Evolutionary conservation across 2,888 invertebrate genomes (phyloP).

Genomic region (Perizoma flavofasciatum): DNA sequence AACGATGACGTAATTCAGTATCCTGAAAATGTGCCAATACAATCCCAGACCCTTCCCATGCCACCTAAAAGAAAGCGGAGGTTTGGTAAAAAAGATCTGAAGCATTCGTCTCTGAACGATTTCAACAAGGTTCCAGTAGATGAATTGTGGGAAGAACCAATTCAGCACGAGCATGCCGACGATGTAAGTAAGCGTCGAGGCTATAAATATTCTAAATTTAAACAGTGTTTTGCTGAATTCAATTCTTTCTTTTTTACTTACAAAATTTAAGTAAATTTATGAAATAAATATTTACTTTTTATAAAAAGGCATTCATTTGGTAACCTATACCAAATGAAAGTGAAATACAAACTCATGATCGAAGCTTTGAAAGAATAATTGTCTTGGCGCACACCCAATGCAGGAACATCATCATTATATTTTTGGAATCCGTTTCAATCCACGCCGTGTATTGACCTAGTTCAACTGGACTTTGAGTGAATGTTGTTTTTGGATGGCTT

Average conservation of each 20-base stretch:
- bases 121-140: slow-evolving; percentile 56
- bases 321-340: slow-evolving; percentile 12
- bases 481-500: slow-evolving; percentile 6
- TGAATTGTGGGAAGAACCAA: slow-evolving; percentile 61
- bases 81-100: slow-evolving; percentile 55
- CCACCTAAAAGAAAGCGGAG: slow-evolving; percentile 75
- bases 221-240: too few species aligned
- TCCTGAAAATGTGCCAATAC: slow-evolving; percentile 73
- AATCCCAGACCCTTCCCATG: slow-evolving; percentile 76
- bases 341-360: slow-evolving; percentile 21
- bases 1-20: slow-evolving; percentile 82
- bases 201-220: too few species aligned
- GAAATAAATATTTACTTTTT: too few species aligned
- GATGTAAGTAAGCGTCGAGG: slow-evolving; percentile 62
- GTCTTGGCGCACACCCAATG: slow-evolving; percentile 21
- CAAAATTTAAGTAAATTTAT: too few species aligned
- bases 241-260: too few species aligned
- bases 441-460: slow-evolving; percentile 62
- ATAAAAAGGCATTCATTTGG: too few species aligned
- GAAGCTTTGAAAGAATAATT: slow-evolving; percentile 16
- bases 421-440: slow-evolving; percentile 52
- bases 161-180: slow-evolving; percentile 57
- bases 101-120: slow-evolving; percentile 70
- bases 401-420: slow-evolving; percentile 47
- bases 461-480: slow-evolving; percentile 33